Percentiles rank a stretch among this genome's conserved stretches.
Evolutionary conservation across 1,140 invertebrate genomes (phyloP).

Genomic region (Drosophila bifasciata): DNA sequence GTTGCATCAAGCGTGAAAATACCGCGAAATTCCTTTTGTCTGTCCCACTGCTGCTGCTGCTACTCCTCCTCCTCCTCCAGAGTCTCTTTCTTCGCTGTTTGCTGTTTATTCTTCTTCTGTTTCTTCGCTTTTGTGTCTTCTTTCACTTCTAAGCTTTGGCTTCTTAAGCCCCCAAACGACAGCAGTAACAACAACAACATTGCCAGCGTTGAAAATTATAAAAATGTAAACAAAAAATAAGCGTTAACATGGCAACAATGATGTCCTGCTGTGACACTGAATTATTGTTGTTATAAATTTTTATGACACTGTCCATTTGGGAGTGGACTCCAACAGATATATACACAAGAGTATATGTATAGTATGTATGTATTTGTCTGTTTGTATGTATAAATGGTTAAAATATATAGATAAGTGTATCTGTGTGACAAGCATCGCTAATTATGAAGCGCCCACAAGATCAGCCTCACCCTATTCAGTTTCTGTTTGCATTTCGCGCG

Average conservation of each 20-base stretch:
- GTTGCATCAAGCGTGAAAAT: conserved; percentile 80
- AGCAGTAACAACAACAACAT: no score
- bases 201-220: conserved; percentile 44
- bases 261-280: conserved; percentile 81
- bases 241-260: conserved; percentile 84
- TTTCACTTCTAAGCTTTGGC: conserved; percentile 24
- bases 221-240: conserved; percentile 79
- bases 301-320: conserved; percentile 72
- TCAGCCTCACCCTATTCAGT: neutral
- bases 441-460: conserved; percentile 35
- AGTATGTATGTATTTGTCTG: no score
- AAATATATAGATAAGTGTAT: neutral
- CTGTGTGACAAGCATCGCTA: conserved; percentile 30
- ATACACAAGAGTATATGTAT: neutral
- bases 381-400: no score
- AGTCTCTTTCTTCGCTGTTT: conserved; percentile 1
- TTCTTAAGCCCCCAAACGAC: conserved; percentile 32
- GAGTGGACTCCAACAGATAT: conserved; percentile 1
- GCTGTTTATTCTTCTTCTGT: neutral
- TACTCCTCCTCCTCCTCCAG: neutral
- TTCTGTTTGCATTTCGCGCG: neutral
- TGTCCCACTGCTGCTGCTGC: conserved; percentile 3
- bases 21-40: conserved; percentile 79
- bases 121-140: conserved; percentile 7
- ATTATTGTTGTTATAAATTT: conserved; percentile 83